A percentile compares a stretch with the other conserved stretches of the same genome.
These are phyloP conservation scores for Cheiracanthium punctorium DNA, from an alignment of 2,888 invertebrate genomes.

Conservation along the genomic window DNA sequence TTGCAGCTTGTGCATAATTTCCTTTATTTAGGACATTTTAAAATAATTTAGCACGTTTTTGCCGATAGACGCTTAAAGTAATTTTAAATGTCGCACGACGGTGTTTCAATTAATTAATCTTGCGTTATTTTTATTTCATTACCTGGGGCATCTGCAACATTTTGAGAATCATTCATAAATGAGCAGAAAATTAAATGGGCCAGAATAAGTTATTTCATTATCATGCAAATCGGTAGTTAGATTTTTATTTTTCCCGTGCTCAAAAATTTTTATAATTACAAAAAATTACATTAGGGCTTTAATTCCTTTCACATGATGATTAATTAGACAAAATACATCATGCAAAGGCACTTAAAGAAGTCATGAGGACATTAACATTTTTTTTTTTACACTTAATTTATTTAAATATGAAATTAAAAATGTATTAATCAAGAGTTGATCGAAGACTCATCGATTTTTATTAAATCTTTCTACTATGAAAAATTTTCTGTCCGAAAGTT, in stretches of 20 bases:
- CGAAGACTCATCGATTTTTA: neutral
- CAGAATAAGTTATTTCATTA: neutral
- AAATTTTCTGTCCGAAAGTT: neutral
- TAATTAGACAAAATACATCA: neutral
- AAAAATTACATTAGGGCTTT: neutral
- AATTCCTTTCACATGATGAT: neutral
- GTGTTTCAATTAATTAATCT: neutral
- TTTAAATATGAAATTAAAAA: neutral
- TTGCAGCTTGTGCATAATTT: too few species aligned
- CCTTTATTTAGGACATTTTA: too few species aligned
- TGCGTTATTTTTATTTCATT: neutral
- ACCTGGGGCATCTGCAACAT: neutral
- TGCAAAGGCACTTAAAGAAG: neutral
- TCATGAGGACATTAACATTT: neutral
- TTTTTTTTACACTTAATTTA: neutral
- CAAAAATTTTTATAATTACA: neutral
- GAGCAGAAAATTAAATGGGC: neutral
- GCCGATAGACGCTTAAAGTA: neutral
- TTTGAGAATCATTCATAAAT: neutral
- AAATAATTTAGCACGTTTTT: too few species aligned
- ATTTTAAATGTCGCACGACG: neutral
- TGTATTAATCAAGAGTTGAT: neutral
- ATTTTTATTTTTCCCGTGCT: neutral
- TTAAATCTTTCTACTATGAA: neutral
- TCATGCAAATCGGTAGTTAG: neutral